Evolutionary conservation across 2,113 vertebrate genomes (phyloP).

Genomic region (Puntigrus tetrazona): DNA sequence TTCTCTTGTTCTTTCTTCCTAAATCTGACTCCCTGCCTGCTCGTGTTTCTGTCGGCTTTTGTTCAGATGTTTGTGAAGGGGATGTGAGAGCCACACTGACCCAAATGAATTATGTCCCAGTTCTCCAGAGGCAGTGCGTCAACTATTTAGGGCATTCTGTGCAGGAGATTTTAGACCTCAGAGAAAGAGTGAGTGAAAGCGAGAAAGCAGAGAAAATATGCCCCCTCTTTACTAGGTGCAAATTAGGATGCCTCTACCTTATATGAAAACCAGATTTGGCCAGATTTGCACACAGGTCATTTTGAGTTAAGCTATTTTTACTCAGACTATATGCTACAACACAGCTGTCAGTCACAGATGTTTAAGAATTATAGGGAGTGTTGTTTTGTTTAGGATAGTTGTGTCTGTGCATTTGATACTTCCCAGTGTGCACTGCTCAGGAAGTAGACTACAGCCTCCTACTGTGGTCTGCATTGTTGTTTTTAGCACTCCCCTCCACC

Average conservation of each 20-base stretch:
- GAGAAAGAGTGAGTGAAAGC: not conserved
- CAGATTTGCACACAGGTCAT: constrained; percentile 27
- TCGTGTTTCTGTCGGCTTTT: constrained; percentile 24
- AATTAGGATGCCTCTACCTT: constrained; percentile 37
- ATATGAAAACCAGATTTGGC: constrained; percentile 4
- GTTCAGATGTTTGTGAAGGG: constrained; percentile 16
- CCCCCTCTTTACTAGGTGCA: constrained; percentile 7
- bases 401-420: constrained; percentile 44
- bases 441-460: constrained; percentile 76
- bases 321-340: not conserved
- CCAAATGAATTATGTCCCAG: constrained; percentile 50
- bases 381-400: constrained; percentile 14
- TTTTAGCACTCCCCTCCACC: constrained; percentile 63
- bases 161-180: constrained; percentile 27
- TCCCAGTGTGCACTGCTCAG: constrained; percentile 61
- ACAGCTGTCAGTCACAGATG: constrained; percentile 14
- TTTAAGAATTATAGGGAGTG: constrained; percentile 20
- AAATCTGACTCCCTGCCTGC: not conserved
- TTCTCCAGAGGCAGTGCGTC: constrained; percentile 45
- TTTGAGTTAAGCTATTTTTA: constrained; percentile 19
- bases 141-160: constrained; percentile 48
- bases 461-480: constrained; percentile 76
- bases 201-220: not conserved
- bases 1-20: constrained; percentile 3
- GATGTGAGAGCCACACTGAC: constrained; percentile 45